Base-by-base conservation (phyloP, 1,140 invertebrate species). In the Drosophila sucinea region DNA sequence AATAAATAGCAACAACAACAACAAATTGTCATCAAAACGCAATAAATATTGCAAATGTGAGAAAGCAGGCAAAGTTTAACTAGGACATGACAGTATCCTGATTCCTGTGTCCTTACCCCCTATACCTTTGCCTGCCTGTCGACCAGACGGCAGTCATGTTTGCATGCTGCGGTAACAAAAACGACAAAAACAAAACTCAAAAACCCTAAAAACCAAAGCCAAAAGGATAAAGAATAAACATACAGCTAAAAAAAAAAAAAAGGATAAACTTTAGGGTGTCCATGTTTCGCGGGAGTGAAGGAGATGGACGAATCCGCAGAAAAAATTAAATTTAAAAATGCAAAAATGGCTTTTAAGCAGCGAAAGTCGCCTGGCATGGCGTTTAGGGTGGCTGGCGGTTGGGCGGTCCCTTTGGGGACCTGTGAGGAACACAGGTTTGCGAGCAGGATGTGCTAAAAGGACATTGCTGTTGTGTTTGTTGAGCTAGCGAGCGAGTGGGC, bases 281-380 rank as follows among this genome's bases (percentile, higher is more conserved):
- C 4, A 4, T 7, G 3, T 51, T 32, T 56, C 10, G 30, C 29
- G 8, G 32, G 29, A 17, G 29, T 23, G 23, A 47, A 33, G 33
- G 10, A 54, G 51, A 41, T 57, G 17, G 8, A 35, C n/a, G 66
- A 38, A 11, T 11, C 7, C 23, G 33, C 5, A 41, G 65, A 70
- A 79, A 81, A 86, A 87, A 87, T 82, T 79, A 82, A 82, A 86
- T 86, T 79, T 87, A 51, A 86, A 87, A 82, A 86, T 87, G 82
- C 82, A 87, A 86, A 86, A 86, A 86, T 86, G 69, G 79, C 83
- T 86, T 86, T 86, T 87, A 87, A 86, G 83, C 79, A 87, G 79
- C 75, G 79, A 77, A 79, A 77, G 82, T 79, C 83, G 79, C 79
- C 44, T 47, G 44, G 44, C 17, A 17, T 17, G 5, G 44, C 17